phyloP scores from a whole-genome alignment of 2,113 vertebrate genomes.

The Limanda limanda region DNA sequence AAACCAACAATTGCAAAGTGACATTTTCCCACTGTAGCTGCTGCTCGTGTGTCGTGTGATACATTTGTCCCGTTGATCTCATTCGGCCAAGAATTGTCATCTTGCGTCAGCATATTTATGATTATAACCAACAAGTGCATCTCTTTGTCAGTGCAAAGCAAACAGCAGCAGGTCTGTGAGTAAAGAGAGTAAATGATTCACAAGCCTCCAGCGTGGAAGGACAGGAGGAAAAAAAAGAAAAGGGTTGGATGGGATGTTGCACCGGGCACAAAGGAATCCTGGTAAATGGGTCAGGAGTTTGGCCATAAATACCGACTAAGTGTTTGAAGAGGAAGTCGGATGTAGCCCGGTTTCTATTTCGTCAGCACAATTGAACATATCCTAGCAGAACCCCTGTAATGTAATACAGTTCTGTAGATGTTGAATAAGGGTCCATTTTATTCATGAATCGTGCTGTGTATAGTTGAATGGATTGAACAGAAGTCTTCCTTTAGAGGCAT shows the following conservation, averaged over 20 bases:
- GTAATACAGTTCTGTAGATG: background rate
- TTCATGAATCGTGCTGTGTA: background rate
- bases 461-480: background rate
- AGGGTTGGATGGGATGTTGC: constrained; percentile 19
- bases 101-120: constrained; percentile 10
- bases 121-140: background rate
- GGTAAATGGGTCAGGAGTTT: constrained; percentile 46
- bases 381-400: background rate
- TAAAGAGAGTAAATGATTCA: constrained; percentile 10
- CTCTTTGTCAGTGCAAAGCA: background rate
- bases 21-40: background rate
- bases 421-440: background rate
- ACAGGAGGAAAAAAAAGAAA: background rate
- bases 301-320: constrained; percentile 25
- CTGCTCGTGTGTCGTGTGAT: background rate
- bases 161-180: constrained; percentile 15
- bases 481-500: too few species aligned
- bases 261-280: constrained; percentile 18
- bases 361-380: background rate
- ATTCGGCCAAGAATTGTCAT: background rate
- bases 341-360: constrained; percentile 4
- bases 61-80: background rate
- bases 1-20: background rate
- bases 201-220: constrained; percentile 4
- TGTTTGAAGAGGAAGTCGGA: constrained; percentile 5